Evolutionary conservation across 2,797 vertebrate species (phyloP).

Genomic region (Taeniopygia guttata): DNA sequence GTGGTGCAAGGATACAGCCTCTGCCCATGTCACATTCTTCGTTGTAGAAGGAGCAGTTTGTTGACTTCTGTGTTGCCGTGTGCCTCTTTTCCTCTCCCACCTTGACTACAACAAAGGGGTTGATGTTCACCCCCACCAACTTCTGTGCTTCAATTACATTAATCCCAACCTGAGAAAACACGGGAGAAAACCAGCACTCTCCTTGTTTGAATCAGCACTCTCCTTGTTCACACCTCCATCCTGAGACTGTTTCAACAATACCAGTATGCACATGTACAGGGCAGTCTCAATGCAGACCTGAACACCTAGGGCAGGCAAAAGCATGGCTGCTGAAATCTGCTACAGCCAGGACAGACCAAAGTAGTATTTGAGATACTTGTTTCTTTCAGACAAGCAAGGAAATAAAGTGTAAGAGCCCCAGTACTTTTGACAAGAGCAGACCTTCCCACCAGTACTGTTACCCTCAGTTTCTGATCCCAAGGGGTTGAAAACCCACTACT

Average conservation of each 20-base stretch:
- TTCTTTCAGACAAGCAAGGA: neutral
- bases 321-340: neutral
- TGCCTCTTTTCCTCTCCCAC: conserved; percentile 86
- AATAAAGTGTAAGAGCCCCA: neutral
- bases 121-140: conserved; percentile 91
- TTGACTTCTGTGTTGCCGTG: conserved; percentile 86
- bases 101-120: conserved; percentile 86
- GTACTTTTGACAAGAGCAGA: neutral
- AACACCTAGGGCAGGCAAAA: accelerated
- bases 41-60: conserved; percentile 93
- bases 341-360: neutral
- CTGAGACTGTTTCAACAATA: neutral
- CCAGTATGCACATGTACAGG: neutral
- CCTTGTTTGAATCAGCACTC: neutral
- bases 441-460: neutral
- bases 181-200: neutral
- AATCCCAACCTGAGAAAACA: conserved; percentile 81
- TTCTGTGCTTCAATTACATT: conserved; percentile 92
- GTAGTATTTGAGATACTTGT: neutral
- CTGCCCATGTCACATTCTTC: conserved; percentile 72
- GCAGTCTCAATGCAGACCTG: neutral
- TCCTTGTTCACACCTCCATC: neutral
- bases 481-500: neutral
- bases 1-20: neutral
- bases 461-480: neutral